phyloP scores from a whole-genome alignment of 2,113 vertebrate genomes.

The Emydura subglobosa region DNA sequence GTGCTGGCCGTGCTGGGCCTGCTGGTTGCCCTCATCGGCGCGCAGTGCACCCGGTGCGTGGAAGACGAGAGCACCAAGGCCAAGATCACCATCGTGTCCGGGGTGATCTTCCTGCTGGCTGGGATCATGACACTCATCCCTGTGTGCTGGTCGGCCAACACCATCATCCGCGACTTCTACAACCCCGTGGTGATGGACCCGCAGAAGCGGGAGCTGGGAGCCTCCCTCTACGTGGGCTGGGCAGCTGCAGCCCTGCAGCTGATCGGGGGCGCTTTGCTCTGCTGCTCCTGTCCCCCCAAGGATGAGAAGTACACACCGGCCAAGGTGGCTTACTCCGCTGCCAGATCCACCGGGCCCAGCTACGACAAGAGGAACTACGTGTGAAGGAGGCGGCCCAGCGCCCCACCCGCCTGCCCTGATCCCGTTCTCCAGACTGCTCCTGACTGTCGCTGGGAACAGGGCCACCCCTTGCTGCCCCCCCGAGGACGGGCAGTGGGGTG shows the following conservation, averaged over 20 bases:
- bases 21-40: slow-evolving; percentile 89
- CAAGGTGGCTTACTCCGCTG: slow-evolving; percentile 86
- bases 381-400: slow-evolving; percentile 67
- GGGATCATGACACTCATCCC: slow-evolving; percentile 88
- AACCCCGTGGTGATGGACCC: slow-evolving; percentile 82
- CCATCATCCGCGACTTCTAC: slow-evolving; percentile 91
- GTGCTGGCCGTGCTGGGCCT: slow-evolving; percentile 85
- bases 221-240: slow-evolving; percentile 92
- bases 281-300: slow-evolving; percentile 91
- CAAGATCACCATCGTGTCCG: slow-evolving; percentile 87
- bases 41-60: slow-evolving; percentile 92
- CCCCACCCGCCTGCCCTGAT: background rate
- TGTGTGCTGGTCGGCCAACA: slow-evolving; percentile 90
- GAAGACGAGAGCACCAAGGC: slow-evolving; percentile 88
- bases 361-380: slow-evolving; percentile 95
- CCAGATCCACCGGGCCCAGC: slow-evolving; percentile 81
- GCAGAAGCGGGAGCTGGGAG: slow-evolving; percentile 89
- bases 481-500: background rate
- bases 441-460: background rate
- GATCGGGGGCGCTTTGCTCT: slow-evolving; percentile 89
- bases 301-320: slow-evolving; percentile 83
- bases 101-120: slow-evolving; percentile 87
- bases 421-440: background rate
- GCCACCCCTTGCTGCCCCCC: background rate
- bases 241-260: slow-evolving; percentile 85